phyloP scores from a whole-genome alignment of 2,113 vertebrate genomes.

The Apteryx mantelli region DNA sequence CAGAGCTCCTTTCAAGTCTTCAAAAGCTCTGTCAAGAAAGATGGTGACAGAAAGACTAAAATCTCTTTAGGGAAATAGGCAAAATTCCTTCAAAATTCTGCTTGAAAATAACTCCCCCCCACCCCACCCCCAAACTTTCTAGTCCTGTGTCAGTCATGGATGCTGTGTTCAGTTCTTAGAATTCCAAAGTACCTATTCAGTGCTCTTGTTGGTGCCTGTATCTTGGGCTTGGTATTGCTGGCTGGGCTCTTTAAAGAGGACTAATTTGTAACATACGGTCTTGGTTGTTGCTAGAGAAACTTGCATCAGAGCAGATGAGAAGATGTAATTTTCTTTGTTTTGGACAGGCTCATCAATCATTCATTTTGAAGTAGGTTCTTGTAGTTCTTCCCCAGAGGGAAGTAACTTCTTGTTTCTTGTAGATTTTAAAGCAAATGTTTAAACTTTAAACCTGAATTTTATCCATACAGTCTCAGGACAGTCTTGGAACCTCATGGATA shows the following conservation, averaged over 20 bases:
- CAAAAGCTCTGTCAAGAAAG: neutral
- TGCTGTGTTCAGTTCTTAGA: neutral
- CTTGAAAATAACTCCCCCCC: neutral
- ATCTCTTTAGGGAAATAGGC: too few relatives aligned
- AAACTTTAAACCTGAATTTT: neutral
- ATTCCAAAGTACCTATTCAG: neutral
- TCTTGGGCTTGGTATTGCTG: neutral
- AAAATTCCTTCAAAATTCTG: neutral
- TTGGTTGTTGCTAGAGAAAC: neutral
- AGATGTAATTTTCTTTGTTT: neutral
- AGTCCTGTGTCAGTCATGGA: neutral
- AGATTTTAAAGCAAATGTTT: neutral
- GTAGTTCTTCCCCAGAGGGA: neutral
- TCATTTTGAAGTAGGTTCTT: neutral
- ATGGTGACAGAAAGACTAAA: neutral
- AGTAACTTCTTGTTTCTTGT: neutral
- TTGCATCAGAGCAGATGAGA: too few relatives aligned
- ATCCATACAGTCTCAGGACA: neutral
- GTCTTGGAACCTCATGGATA: neutral
- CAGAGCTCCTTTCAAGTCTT: neutral
- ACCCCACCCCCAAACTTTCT: too few relatives aligned
- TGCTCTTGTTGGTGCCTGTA: neutral
- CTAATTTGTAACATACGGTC: neutral
- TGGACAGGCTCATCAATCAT: neutral
- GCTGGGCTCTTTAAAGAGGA: neutral